Evolutionary conservation across 2,797 vertebrate species (phyloP).

Genomic region (Xenopus petersii): DNA sequence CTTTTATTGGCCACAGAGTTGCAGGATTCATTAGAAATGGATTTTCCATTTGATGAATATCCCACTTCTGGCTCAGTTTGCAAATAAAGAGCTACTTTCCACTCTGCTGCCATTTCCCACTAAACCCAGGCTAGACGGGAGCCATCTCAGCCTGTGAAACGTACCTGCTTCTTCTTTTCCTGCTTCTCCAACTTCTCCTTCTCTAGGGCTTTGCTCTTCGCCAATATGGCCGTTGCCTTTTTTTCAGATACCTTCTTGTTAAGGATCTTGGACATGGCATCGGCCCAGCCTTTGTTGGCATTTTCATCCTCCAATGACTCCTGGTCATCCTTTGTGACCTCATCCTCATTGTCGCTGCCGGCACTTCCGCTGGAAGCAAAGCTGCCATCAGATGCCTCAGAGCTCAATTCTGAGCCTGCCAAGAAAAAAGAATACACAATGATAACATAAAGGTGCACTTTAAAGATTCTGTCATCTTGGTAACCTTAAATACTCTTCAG

Average conservation of each 20-base stretch:
- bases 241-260: constrained; percentile 73
- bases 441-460: background rate
- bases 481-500: too few species aligned
- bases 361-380: constrained; percentile 58
- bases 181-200: constrained; percentile 71
- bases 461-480: too few species aligned
- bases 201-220: constrained; percentile 80
- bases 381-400: constrained; percentile 50
- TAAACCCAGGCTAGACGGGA: background rate
- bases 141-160: constrained; percentile 17
- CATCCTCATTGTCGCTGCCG: constrained; percentile 59
- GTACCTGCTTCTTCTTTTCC: constrained; percentile 79
- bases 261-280: constrained; percentile 90
- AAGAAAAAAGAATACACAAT: background rate
- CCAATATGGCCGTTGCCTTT: constrained; percentile 71
- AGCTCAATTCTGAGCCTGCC: constrained; percentile 54
- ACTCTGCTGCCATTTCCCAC: background rate
- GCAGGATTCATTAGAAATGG: background rate
- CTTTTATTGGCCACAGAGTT: constrained; percentile 8
- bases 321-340: constrained; percentile 45
- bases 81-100: background rate
- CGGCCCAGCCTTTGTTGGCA: constrained; percentile 80
- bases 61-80: background rate
- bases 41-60: too few species aligned
- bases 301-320: constrained; percentile 48